Percentiles rank a stretch among this genome's conserved stretches.
Conservation (phyloP, 2,888 invertebrate species). For the Listrodromus nycthemerus region DNA sequence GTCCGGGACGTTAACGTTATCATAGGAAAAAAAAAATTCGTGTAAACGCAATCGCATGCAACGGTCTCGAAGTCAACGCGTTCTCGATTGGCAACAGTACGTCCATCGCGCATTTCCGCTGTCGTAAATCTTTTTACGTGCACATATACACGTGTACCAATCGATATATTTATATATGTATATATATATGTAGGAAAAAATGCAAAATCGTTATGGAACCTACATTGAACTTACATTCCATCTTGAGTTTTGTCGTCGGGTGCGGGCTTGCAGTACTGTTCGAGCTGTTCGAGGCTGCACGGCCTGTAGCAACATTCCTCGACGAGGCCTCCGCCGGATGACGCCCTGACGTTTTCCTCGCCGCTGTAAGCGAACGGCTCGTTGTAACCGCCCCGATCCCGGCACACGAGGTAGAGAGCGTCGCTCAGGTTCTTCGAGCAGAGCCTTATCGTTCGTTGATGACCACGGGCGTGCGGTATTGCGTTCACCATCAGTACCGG, state of each 20-base stretch:
- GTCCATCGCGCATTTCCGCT: too few species aligned
- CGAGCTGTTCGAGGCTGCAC: conserved; percentile 78
- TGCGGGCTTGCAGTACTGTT: conserved; percentile 80
- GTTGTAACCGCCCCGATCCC: conserved; percentile 78
- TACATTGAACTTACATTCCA: conserved; percentile 76
- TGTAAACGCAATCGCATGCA: too few species aligned
- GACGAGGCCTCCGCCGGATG: conserved; percentile 77
- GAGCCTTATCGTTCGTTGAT: conserved; percentile 71
- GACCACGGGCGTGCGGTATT: conserved; percentile 61
- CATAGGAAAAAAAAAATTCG: too few species aligned
- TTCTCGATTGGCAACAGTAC: too few species aligned
- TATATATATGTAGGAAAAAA: neutral
- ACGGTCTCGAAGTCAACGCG: too few species aligned
- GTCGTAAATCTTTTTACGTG: too few species aligned
- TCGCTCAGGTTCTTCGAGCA: conserved; percentile 81
- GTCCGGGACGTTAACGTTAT: too few species aligned
- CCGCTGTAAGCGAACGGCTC: conserved; percentile 77
- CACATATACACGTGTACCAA: too few species aligned
- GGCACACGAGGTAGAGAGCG: conserved; percentile 78
- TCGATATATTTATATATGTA: neutral
- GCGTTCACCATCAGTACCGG: conserved; percentile 62
- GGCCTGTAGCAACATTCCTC: conserved; percentile 81
- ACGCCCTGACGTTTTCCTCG: conserved; percentile 69
- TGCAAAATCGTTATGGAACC: conserved; percentile 60
- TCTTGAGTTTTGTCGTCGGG: conserved; percentile 66